These are phyloP conservation scores for Percina caprodes DNA, from an alignment of 2,113 vertebrate species.

Conservation along the genomic window DNA sequence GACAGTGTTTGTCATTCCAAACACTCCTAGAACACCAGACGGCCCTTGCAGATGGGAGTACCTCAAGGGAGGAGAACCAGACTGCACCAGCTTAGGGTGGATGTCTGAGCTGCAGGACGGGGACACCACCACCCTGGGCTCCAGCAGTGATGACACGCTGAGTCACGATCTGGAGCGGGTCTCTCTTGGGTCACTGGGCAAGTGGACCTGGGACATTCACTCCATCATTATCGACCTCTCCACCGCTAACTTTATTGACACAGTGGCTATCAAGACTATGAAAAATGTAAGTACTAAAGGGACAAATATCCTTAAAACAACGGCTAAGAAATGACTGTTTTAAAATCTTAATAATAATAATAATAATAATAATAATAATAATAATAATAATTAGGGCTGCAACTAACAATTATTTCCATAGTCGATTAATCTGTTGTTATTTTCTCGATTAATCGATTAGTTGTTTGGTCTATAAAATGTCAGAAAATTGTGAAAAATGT, in stretches of 20 bases:
- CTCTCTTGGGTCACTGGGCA: constrained; percentile 82
- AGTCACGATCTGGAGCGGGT: constrained; percentile 85
- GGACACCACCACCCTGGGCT: constrained; percentile 87
- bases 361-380: too few relatives aligned
- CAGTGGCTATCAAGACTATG: constrained; percentile 90
- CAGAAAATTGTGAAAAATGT: too few relatives aligned
- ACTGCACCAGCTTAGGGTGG: constrained; percentile 74
- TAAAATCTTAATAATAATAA: neutral
- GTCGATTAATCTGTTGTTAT: too few relatives aligned
- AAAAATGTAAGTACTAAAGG: constrained; percentile 87
- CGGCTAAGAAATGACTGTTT: neutral
- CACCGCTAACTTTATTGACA: constrained; percentile 91
- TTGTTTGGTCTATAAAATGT: too few relatives aligned
- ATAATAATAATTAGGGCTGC: too few relatives aligned
- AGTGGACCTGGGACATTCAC: constrained; percentile 86
- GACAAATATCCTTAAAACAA: constrained; percentile 1
- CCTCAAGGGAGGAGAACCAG: constrained; percentile 78
- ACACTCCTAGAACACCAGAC: constrained; percentile 57
- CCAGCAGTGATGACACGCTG: constrained; percentile 88
- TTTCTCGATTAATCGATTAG: too few relatives aligned
- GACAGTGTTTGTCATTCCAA: constrained; percentile 84
- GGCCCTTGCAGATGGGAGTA: constrained; percentile 79
- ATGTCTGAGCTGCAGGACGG: constrained; percentile 80
- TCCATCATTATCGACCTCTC: constrained; percentile 91
- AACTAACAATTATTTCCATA: too few relatives aligned